Evolutionary conservation across 2,888 invertebrate species (phyloP).

Genomic region (Drosophila nigricruria): DNA sequence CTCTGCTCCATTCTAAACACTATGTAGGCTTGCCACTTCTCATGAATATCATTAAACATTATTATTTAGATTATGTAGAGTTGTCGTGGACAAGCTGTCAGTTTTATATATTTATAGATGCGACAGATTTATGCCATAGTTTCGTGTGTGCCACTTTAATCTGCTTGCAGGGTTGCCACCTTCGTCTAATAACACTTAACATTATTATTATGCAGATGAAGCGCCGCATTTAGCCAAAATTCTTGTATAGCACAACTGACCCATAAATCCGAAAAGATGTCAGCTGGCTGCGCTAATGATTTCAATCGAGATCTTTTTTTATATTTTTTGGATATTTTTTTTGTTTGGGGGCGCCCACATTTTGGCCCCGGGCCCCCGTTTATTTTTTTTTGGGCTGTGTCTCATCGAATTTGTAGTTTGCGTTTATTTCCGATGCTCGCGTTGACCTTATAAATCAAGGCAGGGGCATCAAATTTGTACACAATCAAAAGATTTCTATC

Average conservation of each 20-base stretch:
- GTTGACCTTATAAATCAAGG: constrained; percentile 75
- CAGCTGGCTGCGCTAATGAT: constrained; percentile 66
- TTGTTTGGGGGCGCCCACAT: constrained; percentile 61
- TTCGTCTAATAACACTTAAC: constrained; percentile 37
- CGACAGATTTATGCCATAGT: not conserved
- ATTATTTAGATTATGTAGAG: not conserved
- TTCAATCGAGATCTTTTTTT: constrained; percentile 5
- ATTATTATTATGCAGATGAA: constrained; percentile 40
- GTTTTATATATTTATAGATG: not conserved
- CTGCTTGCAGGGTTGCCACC: constrained; percentile 32
- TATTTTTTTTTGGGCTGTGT: constrained; percentile 11
- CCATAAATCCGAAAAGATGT: constrained; percentile 70
- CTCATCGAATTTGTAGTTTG: constrained; percentile 46
- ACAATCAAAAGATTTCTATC: constrained; percentile 58
- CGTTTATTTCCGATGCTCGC: constrained; percentile 61
- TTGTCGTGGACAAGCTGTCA: not conserved
- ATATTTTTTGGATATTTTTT: not conserved
- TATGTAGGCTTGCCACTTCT: not conserved
- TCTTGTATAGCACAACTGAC: constrained; percentile 47
- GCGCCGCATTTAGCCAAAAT: constrained; percentile 35
- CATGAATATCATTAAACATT: not conserved
- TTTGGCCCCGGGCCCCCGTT: constrained; percentile 44
- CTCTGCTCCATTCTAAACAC: not conserved
- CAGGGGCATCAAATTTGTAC: constrained; percentile 47
- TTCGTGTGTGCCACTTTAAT: not conserved